Evolutionary conservation across 1,140 invertebrate species (phyloP), one percentile per base, ranked within the genome.

Genomic region (Gonioctena quinquepunctata): DNA sequence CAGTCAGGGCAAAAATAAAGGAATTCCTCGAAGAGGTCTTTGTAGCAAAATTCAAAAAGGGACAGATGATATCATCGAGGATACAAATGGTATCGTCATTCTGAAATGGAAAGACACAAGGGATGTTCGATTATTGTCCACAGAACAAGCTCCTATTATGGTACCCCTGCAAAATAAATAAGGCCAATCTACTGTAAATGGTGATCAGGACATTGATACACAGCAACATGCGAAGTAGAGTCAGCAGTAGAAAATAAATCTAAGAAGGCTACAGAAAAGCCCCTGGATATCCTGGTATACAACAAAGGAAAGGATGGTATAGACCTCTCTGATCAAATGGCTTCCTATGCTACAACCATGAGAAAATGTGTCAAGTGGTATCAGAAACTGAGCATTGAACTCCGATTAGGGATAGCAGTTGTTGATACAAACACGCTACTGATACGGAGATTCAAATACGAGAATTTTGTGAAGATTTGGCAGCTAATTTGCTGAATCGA

Each of bases 71-170:
- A 76, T 73, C 49, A 19, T 18, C 63, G 74, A 82, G 78, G 77
- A 80, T 79, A 56, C 79, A 65, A 76, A 83, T 72, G 74, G 80
- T 16, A 80, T 84, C 69, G 81, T 78, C 50, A 73, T 86, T 7
- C 52, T 83, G 48, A 81, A 81, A 74, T 86, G 84, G 81, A 83
- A 78, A 79, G 81, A 84, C 74, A 83, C 80, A 63, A 59, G 79
- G 48, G 81, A 85, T 73, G 82, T 84, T 4, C 65, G 78, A 16
- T 70, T 84, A 48, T 73, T 85, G 16, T 82, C 80, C 60, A 85
- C 82, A 69, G 82, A 83, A 73, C 82, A 82, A 62, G 68, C 33
- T 7, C 23, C 67, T 21, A 22, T 54, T 27, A 60, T 22, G 50
- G 50, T 54, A n/a, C n/a, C n/a, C n/a, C n/a, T n/a, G n/a, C n/a